These are phyloP conservation scores for Rhinolophus sinicus DNA, from an alignment of 2,113 vertebrate genomes.

Conservation along the genomic window DNA sequence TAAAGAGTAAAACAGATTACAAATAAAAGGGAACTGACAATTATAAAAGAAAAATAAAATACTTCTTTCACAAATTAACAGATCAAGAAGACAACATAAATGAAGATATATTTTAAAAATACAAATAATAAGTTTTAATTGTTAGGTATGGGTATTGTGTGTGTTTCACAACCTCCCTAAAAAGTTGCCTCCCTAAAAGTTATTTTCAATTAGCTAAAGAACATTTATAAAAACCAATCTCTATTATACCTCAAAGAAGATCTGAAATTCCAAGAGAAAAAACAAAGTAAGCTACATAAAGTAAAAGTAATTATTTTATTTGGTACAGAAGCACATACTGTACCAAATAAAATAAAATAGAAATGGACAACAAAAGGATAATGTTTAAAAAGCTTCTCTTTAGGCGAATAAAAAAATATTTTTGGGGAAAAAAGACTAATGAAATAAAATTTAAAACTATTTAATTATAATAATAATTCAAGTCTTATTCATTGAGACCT, in stretches of 20 bases:
- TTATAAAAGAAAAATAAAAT: constrained; percentile 1
- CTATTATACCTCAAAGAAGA: constrained; percentile 3
- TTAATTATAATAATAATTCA: background rate
- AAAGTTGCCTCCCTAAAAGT: background rate
- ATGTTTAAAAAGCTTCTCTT: background rate
- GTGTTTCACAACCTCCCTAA: background rate
- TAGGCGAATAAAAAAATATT: background rate
- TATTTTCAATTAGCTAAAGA: background rate
- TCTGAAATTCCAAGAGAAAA: background rate
- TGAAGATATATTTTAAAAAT: constrained; percentile 7
- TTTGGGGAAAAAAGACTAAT: background rate
- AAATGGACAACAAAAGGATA: constrained; percentile 10
- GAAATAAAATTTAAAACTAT: background rate
- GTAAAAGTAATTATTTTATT: background rate
- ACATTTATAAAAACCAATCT: background rate
- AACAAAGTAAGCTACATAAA: background rate
- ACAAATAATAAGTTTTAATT: background rate
- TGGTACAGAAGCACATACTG: background rate
- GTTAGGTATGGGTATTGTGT: background rate
- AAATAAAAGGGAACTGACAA: constrained; percentile 5
- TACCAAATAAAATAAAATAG: background rate
- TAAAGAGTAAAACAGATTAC: background rate
- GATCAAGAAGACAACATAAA: background rate
- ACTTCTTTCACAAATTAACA: background rate
- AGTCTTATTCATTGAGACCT: background rate